These are phyloP conservation scores for Chaetodon trifasciatus DNA, from an alignment of 2,797 vertebrate genomes.

Conservation along the genomic window DNA sequence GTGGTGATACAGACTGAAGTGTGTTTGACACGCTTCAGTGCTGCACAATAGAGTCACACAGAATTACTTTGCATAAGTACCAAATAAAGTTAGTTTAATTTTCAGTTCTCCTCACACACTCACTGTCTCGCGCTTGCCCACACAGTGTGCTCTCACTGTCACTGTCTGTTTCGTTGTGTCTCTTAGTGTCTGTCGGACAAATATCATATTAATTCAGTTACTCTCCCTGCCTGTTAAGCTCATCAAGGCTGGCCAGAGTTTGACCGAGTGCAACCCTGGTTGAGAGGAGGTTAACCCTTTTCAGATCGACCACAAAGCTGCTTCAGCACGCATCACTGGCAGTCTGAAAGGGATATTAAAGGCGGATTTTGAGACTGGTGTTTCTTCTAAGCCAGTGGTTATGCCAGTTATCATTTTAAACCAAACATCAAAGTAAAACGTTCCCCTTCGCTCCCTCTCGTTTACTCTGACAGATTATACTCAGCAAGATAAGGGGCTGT, in stretches of 20 bases:
- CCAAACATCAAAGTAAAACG: neutral
- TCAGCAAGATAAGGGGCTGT: neutral
- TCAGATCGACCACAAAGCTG: neutral
- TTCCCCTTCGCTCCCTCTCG: neutral
- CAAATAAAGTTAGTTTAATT: conserved; percentile 43
- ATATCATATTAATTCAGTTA: neutral
- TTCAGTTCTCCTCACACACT: conserved; percentile 33
- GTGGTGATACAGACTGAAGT: neutral
- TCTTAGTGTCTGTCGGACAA: neutral
- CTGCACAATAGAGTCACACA: neutral
- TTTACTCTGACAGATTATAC: neutral
- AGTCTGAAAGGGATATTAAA: neutral
- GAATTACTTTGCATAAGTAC: conserved; percentile 40
- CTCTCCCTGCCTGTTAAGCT: neutral
- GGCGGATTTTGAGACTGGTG: neutral
- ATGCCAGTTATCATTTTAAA: neutral
- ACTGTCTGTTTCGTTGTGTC: neutral
- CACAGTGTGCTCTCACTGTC: conserved; percentile 1
- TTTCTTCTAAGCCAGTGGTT: neutral
- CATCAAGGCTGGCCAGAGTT: neutral
- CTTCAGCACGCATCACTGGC: too few species aligned
- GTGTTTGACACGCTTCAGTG: neutral
- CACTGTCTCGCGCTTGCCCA: conserved; percentile 1
- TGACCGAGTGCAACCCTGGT: neutral
- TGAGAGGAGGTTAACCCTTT: neutral